phyloP scores from a whole-genome alignment of 2,888 invertebrate species.

The Encarsia formosa region DNA sequence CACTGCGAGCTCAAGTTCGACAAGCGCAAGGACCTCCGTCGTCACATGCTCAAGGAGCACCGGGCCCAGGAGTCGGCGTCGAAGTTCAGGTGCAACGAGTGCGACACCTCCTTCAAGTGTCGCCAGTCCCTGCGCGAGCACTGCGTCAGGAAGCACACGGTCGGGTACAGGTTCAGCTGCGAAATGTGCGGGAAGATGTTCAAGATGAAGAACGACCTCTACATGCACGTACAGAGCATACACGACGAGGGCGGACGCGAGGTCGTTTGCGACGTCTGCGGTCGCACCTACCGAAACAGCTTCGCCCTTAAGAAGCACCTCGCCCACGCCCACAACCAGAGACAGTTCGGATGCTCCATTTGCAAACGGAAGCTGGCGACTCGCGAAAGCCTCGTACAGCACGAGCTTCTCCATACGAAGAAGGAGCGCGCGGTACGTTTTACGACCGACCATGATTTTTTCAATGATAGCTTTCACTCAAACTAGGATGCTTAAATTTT shows the following conservation, averaged over 20 bases:
- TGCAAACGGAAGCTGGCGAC: slow-evolving; percentile 30
- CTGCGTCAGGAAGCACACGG: slow-evolving; percentile 40
- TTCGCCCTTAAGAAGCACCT: slow-evolving; percentile 30
- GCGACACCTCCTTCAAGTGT: slow-evolving; percentile 17
- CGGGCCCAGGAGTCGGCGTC: neutral
- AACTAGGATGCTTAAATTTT: too few species aligned
- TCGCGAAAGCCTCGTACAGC: slow-evolving; percentile 28
- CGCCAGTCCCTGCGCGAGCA: slow-evolving; percentile 31
- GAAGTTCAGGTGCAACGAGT: slow-evolving; percentile 19
- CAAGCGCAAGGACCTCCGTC: slow-evolving; percentile 1
- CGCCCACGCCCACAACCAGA: slow-evolving; percentile 27
- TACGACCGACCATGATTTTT: slow-evolving; percentile 31
- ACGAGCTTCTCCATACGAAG: slow-evolving; percentile 24
- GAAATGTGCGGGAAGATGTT: slow-evolving; percentile 41
- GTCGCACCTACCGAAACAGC: slow-evolving; percentile 27
- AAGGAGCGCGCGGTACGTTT: slow-evolving; percentile 28
- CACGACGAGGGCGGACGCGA: slow-evolving; percentile 17
- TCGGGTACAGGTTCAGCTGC: slow-evolving; percentile 40
- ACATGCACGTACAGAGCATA: slow-evolving; percentile 36
- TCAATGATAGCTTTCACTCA: slow-evolving; percentile 31
- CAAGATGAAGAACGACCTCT: slow-evolving; percentile 43
- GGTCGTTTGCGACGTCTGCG: slow-evolving; percentile 30
- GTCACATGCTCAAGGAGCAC: slow-evolving; percentile 15
- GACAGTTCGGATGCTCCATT: slow-evolving; percentile 27
- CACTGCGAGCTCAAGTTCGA: slow-evolving; percentile 8